Evolutionary conservation across 1,140 invertebrate genomes (phyloP), one percentile per base, ranked within the genome.

Genomic region (Temnothorax nylanderi): DNA sequence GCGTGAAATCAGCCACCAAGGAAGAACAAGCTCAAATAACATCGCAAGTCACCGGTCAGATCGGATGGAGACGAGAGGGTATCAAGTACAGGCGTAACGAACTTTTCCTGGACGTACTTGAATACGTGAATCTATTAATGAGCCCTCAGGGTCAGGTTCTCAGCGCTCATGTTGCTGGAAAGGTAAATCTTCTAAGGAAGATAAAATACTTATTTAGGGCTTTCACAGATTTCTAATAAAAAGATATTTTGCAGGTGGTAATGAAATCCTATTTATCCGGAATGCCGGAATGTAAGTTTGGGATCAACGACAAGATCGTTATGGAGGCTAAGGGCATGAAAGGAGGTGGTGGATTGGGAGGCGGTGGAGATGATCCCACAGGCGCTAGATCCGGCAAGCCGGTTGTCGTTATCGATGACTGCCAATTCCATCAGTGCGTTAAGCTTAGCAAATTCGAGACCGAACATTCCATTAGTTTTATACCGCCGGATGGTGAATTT

Each of bases 281-380:
- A 41, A 99, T 99, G 99, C 99, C 99, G 0, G 99, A 99, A 95
- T 99, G 99, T 96, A 99, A 99, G 96, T 99, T 99, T 96, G 99
- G 99, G 18, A 99, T 99, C 92, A 99, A 99, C 93, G 99, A 99
- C 93, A 99, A 99, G 95, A 98, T 99, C 80, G 98, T 99, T 0
- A 99, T 99, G 98, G 99, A 99, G 92, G 98, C 98, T 0, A 99
- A 99, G 95, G 98, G 99, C 6, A 97, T 97, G 95, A 98, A 97
- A 93, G 96, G 96, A 82, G 96, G 96, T 77, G 95, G 96, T 90
- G 96, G 96, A 3, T 95, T 97, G 56, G 96, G 96, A 11, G 96
- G 95, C 26, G 94, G 96, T 62, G 96, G 97, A 81, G 96, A 97
- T 32, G 99, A 99, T 94, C 97, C 97, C 85, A 98, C 99, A 92